These are phyloP conservation scores for Unio pictorum DNA, from an alignment of 2,888 invertebrate genomes.

Conservation along the genomic window DNA sequence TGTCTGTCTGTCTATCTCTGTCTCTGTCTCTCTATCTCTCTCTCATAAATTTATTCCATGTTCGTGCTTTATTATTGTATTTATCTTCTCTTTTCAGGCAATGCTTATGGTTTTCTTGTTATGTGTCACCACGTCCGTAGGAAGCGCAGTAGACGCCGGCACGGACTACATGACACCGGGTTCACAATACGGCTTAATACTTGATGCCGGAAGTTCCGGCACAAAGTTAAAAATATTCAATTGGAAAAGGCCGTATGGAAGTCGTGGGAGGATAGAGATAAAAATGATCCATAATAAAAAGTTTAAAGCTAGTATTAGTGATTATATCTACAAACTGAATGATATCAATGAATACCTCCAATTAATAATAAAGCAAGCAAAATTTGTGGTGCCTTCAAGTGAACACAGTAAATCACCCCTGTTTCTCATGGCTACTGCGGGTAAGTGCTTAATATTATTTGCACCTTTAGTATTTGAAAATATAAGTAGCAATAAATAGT, in stretches of 20 bases:
- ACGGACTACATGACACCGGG: slow-evolving; percentile 1
- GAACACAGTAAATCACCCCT: slow-evolving; percentile 69
- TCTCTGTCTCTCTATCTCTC: too few relatives aligned
- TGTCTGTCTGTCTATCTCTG: too few relatives aligned
- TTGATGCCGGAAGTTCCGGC: slow-evolving; percentile 74
- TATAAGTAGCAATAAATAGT: too few relatives aligned
- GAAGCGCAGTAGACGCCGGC: slow-evolving; percentile 5
- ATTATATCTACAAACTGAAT: slow-evolving; percentile 24
- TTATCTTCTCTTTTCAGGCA: slow-evolving; percentile 23
- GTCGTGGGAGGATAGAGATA: neutral
- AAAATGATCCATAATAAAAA: slow-evolving; percentile 24
- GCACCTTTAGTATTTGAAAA: too few relatives aligned
- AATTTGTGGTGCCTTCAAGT: slow-evolving; percentile 62
- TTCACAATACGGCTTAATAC: slow-evolving; percentile 70
- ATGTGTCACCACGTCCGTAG: slow-evolving; percentile 29
- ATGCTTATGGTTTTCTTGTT: slow-evolving; percentile 39
- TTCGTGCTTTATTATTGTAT: too few relatives aligned
- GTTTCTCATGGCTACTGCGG: slow-evolving; percentile 73
- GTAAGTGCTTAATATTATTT: slow-evolving; percentile 27
- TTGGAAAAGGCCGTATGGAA: slow-evolving; percentile 54
- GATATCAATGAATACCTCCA: slow-evolving; percentile 50
- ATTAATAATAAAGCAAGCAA: slow-evolving; percentile 68
- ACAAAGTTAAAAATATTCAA: slow-evolving; percentile 72
- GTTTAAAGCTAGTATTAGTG: slow-evolving; percentile 51
- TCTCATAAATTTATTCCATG: too few relatives aligned